phyloP scores from a whole-genome alignment of 2,888 invertebrate genomes.

The Drosophila mercatorum region DNA sequence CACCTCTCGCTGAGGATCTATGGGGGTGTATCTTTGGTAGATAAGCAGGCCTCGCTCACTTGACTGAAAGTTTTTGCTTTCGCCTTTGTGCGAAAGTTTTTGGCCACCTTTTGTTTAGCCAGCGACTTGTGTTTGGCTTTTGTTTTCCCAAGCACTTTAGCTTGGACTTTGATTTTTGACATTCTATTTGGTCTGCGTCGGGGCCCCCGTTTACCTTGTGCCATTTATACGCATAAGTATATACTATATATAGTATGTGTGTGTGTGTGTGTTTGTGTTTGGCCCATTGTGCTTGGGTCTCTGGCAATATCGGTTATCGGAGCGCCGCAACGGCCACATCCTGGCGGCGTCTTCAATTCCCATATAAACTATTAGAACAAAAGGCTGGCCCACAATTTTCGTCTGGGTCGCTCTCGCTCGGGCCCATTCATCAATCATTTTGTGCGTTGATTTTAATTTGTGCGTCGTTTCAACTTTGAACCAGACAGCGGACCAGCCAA shows the following conservation, averaged over 20 bases:
- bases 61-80: constrained; percentile 59
- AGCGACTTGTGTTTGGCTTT: constrained; percentile 71
- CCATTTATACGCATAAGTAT: constrained; percentile 47
- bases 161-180: constrained; percentile 79
- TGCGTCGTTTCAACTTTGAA: constrained; percentile 75
- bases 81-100: constrained; percentile 57
- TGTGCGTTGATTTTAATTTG: constrained; percentile 79
- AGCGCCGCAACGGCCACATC: constrained; percentile 19
- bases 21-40: constrained; percentile 49
- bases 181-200: constrained; percentile 66
- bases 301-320: constrained; percentile 49
- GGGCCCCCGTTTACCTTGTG: constrained; percentile 63
- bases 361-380: constrained; percentile 56
- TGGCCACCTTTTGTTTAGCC: constrained; percentile 68
- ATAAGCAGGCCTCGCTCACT: constrained; percentile 63
- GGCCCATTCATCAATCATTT: constrained; percentile 73
- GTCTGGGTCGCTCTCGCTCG: constrained; percentile 6
- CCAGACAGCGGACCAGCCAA: constrained; percentile 20
- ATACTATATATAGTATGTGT: constrained; percentile 25
- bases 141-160: constrained; percentile 70
- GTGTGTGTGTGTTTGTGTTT: constrained; percentile 10
- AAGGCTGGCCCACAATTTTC: constrained; percentile 21
- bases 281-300: constrained; percentile 35
- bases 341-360: constrained; percentile 33
- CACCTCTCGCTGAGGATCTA: constrained; percentile 14